Evolutionary conservation across 1,140 invertebrate genomes (phyloP), one percentile per base, ranked within the genome.

Genomic region (Macrostomum lignano): DNA sequence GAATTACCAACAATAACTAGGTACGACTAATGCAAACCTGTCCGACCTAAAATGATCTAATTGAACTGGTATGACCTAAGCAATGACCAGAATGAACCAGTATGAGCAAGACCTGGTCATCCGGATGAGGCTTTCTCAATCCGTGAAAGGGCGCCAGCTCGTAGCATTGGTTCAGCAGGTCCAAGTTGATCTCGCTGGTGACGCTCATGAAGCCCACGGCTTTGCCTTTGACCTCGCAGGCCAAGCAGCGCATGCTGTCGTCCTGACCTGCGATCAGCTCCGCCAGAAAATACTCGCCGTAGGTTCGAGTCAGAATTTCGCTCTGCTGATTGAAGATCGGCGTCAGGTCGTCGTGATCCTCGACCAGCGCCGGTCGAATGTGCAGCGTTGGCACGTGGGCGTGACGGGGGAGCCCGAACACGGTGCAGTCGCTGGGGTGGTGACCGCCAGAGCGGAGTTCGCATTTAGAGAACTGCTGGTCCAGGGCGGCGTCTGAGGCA

Each of bases 241-340:
- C 50, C 24, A 58, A 41, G 40, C 55, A 58, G 11, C 57, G 49
- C 47, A 55, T 55, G 17, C 51, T 36, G 4, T 58, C 49, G 46
- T 57, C 45, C 38, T 67, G 64, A 17, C 63, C 52, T 13, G 66
- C 63, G 41, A 70, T 62, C 13, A 72, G 51, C 48, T 73, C 70
- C 35, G 69, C 68, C 17, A 72, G 51, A 45, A 70, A 72, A 51
- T 63, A 72, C 7, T 71, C 65, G 1, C 70, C 70, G 48, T 72
- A 72, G 1, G 65, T 48, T 24, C 65, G 51, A 11, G 54, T 60
- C 17, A 70, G 42, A 17, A 57, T 51, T 4, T 49, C 42, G 38
- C 46, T 58, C 31, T 69, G 62, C 0, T 49, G 50, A 38, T 69
- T 60, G 32, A 72, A 65, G 38, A 72, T 63, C 5, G 65, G 64